These are phyloP conservation scores for Ormyrus nitidulus DNA, from an alignment of 2,888 invertebrate genomes.

Conservation along the genomic window DNA sequence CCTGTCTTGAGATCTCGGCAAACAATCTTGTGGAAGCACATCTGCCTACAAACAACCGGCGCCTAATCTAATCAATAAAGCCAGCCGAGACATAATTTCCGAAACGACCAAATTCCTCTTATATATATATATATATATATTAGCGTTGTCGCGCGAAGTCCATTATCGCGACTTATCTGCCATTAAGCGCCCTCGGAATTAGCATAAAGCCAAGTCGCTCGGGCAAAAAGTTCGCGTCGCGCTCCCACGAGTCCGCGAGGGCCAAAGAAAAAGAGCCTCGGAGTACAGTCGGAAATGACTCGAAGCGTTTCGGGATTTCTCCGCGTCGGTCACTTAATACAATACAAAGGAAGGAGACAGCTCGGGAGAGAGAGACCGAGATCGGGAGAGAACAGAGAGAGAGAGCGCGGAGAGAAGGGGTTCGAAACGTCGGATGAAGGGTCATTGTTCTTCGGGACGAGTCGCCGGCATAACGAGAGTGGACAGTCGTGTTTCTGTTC, in stretches of 20 bases:
- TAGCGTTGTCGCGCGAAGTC: no score
- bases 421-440: conserved; percentile 49
- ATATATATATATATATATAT: no score
- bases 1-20: no score
- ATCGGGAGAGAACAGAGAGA: conserved; percentile 9
- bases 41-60: no score
- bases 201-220: neutral
- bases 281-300: conserved; percentile 25
- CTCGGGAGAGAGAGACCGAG: conserved; percentile 16
- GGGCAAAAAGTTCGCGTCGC: conserved; percentile 9
- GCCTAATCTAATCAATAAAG: no score
- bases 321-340: conserved; percentile 39
- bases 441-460: conserved; percentile 54
- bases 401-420: conserved; percentile 1
- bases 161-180: no score
- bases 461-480: conserved; percentile 52
- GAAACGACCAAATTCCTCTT: no score
- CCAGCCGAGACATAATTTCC: no score
- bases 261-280: neutral
- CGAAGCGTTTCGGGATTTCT: conserved; percentile 27
- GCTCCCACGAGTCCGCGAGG: conserved; percentile 6
- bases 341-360: conserved; percentile 42
- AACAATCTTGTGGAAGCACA: no score
- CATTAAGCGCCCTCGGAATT: neutral
- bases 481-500: conserved; percentile 55